Conservation (phyloP, 2,888 invertebrate species). For the Priocnemis perturbator region DNA sequence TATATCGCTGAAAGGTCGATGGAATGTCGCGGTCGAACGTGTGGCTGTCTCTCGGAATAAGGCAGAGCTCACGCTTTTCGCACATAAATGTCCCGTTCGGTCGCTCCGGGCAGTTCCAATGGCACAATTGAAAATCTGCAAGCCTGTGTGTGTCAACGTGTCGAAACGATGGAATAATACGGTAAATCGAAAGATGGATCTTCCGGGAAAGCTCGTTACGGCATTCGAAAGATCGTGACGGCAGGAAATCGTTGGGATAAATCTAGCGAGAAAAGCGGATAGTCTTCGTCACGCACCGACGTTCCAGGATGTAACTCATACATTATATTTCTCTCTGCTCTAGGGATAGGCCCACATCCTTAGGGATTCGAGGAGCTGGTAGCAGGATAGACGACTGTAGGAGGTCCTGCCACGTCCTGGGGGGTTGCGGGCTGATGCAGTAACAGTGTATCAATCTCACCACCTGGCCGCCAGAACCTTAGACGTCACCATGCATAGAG, state of each 20-base stretch:
- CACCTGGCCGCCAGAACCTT: constrained; percentile 54
- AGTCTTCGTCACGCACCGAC: constrained; percentile 43
- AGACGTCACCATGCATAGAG: not conserved
- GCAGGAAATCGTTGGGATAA: constrained; percentile 7
- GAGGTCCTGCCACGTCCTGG: constrained; percentile 59
- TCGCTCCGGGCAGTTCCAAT: too few species aligned
- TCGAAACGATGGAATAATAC: too few species aligned
- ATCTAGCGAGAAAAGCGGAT: constrained; percentile 32
- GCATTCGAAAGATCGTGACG: too few species aligned
- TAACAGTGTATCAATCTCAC: constrained; percentile 62
- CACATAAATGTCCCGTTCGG: too few species aligned
- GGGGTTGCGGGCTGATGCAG: constrained; percentile 39
- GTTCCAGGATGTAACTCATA: constrained; percentile 60
- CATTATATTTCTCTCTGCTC: constrained; percentile 45
- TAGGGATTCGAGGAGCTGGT: constrained; percentile 38
- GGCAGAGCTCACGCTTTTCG: too few species aligned
- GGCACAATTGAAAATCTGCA: too few species aligned
- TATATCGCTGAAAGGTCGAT: too few species aligned
- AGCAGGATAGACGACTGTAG: constrained; percentile 57
- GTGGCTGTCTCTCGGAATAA: too few species aligned
- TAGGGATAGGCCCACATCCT: constrained; percentile 40
- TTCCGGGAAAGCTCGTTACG: too few species aligned
- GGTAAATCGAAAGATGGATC: too few species aligned
- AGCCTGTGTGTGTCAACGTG: too few species aligned
- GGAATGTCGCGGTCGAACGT: too few species aligned